Percentiles rank a stretch among this genome's conserved stretches.
phyloP scores from a whole-genome alignment of 2,113 vertebrate species.

The Dromiciops gliroides region DNA sequence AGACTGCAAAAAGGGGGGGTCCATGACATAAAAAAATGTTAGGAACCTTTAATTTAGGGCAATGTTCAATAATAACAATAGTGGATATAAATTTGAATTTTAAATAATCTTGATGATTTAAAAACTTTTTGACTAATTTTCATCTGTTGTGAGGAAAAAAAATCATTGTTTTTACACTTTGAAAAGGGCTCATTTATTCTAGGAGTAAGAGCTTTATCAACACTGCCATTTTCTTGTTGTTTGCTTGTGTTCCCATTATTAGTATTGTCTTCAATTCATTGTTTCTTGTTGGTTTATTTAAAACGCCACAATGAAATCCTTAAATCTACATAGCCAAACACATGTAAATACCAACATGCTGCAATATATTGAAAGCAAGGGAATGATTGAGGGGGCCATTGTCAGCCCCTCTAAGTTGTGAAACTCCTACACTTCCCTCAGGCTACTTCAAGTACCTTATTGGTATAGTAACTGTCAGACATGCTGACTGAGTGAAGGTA shows the following conservation, averaged over 20 bases:
- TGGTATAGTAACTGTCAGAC: background rate
- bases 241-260: background rate
- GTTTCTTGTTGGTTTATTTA: background rate
- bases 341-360: background rate
- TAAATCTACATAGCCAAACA: background rate
- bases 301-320: background rate
- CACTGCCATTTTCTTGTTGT: background rate
- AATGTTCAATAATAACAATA: too few species aligned
- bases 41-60: too few species aligned
- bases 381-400: background rate
- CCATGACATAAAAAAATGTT: too few species aligned
- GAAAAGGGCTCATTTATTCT: background rate
- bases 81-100: too few species aligned
- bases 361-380: background rate
- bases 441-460: background rate
- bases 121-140: too few species aligned
- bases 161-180: too few species aligned
- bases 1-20: too few species aligned
- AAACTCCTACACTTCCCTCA: background rate
- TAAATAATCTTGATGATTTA: too few species aligned
- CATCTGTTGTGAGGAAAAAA: too few species aligned
- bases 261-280: background rate
- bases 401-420: background rate
- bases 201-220: background rate
- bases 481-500: background rate